These are phyloP conservation scores for Galerucella nymphaeae DNA, from an alignment of 2,888 invertebrate genomes.

Conservation along the genomic window DNA sequence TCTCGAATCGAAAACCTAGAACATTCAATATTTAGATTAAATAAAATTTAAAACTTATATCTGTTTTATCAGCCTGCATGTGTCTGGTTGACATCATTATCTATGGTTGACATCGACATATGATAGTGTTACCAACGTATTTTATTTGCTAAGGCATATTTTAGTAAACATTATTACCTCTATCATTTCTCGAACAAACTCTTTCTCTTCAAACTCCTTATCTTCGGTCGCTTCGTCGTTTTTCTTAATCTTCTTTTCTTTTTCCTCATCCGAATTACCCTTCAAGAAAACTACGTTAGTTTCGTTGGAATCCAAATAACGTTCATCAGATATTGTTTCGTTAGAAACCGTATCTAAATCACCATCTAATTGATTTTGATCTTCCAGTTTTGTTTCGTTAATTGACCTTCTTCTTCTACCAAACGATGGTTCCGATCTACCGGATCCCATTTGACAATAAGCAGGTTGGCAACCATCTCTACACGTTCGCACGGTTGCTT, in stretches of 20 bases:
- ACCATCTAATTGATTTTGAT: slow-evolving; percentile 30
- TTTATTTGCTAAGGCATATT: too few relatives aligned
- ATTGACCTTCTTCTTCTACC: slow-evolving; percentile 75
- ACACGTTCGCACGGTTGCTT: slow-evolving; percentile 90
- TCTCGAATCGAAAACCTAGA: slow-evolving; percentile 84
- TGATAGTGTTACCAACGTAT: too few relatives aligned
- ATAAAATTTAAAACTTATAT: slow-evolving; percentile 5
- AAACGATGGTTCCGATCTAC: slow-evolving; percentile 84
- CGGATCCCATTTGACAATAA: slow-evolving; percentile 79
- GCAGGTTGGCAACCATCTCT: slow-evolving; percentile 92
- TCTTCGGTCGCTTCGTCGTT: slow-evolving; percentile 65
- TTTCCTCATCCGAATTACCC: slow-evolving; percentile 18
- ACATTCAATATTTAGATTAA: slow-evolving; percentile 15
- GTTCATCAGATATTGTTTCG: slow-evolving; percentile 58
- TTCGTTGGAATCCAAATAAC: slow-evolving; percentile 14
- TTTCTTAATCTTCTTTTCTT: slow-evolving; percentile 51
- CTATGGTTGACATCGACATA: too few relatives aligned
- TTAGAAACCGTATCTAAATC: neutral
- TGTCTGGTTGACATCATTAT: too few relatives aligned
- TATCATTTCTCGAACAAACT: slow-evolving; percentile 90
- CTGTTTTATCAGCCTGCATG: too few relatives aligned
- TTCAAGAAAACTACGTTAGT: slow-evolving; percentile 4
- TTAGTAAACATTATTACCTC: too few relatives aligned
- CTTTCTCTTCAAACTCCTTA: slow-evolving; percentile 69
- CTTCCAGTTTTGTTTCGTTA: slow-evolving; percentile 52